Percentiles rank a stretch among this genome's conserved stretches.
Conservation (phyloP, 1,140 invertebrate species). For the Tenebrio molitor region DNA sequence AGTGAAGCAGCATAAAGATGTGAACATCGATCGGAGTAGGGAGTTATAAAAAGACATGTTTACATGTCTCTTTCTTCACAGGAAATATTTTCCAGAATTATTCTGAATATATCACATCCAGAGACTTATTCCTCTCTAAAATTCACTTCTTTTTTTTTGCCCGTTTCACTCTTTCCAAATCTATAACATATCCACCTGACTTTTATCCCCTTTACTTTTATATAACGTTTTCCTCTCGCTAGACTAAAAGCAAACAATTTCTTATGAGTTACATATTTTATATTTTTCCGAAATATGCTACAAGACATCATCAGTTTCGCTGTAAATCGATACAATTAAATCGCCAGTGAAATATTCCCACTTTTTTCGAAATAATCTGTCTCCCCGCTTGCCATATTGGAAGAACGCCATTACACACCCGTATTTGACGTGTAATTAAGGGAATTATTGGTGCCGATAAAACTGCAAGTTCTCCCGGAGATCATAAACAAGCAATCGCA, state of each 20-base stretch:
- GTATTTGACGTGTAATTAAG: not conserved
- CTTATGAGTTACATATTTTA: conserved; percentile 12
- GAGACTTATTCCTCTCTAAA: conserved; percentile 25
- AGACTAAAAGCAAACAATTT: conserved; percentile 27
- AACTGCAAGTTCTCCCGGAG: not conserved
- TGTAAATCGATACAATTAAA: not conserved
- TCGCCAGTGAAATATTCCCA: not conserved
- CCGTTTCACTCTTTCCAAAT: conserved; percentile 23
- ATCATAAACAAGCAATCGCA: not conserved
- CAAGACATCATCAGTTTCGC: not conserved
- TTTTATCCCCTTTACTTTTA: conserved; percentile 42
- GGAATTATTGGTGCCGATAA: conserved; percentile 7
- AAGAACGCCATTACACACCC: not conserved
- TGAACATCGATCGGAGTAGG: conserved; percentile 42
- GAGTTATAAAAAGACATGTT: conserved; percentile 47
- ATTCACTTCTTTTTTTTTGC: conserved; percentile 33
- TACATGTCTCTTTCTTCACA: conserved; percentile 43
- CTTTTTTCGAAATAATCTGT: too few relatives aligned
- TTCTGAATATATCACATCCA: conserved; percentile 45
- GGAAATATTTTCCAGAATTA: conserved; percentile 44
- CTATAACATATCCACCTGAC: conserved; percentile 43
- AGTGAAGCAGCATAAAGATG: conserved; percentile 46
- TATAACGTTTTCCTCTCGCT: conserved; percentile 25
- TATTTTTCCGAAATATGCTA: conserved; percentile 11
- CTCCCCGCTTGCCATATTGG: not conserved